These are phyloP conservation scores for Biston stratarius DNA, from an alignment of 2,888 invertebrate genomes.

Conservation along the genomic window DNA sequence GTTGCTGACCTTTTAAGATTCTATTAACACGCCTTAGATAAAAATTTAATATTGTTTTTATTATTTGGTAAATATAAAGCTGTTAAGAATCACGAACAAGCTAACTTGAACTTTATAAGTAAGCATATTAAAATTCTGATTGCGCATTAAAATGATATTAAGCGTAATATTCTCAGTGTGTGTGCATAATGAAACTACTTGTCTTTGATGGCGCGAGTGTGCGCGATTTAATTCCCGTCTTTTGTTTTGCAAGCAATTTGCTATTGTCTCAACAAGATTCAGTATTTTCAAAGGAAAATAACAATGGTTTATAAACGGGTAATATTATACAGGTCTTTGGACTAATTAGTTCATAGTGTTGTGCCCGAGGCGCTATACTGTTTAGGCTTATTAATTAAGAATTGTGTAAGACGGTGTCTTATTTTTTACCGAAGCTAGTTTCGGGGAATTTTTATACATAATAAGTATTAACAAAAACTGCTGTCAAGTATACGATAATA, in stretches of 20 bases:
- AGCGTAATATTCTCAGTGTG: conserved; percentile 29
- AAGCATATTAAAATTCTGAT: background rate
- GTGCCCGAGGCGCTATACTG: conserved; percentile 7
- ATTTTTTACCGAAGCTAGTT: background rate
- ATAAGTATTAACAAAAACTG: too few relatives aligned
- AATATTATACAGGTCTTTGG: conserved; percentile 37
- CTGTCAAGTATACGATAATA: too few relatives aligned
- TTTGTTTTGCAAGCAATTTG: conserved; percentile 50
- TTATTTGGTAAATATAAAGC: too few relatives aligned
- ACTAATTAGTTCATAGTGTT: conserved; percentile 38
- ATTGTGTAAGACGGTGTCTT: background rate
- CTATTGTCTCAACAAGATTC: conserved; percentile 47
- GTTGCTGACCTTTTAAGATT: too few relatives aligned
- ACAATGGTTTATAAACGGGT: conserved; percentile 38
- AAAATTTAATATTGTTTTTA: too few relatives aligned
- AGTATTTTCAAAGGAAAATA: conserved; percentile 44
- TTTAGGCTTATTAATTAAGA: conserved; percentile 15
- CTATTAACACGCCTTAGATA: too few relatives aligned
- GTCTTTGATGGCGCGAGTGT: conserved; percentile 38
- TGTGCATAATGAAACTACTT: conserved; percentile 52
- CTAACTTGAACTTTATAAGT: too few relatives aligned
- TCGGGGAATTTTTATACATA: too few relatives aligned
- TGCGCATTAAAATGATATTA: conserved; percentile 19
- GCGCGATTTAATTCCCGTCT: conserved; percentile 49
- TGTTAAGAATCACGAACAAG: background rate